These are phyloP conservation scores for Ctenopoma kingsleyae DNA, from an alignment of 2,797 vertebrate species.

Conservation along the genomic window DNA sequence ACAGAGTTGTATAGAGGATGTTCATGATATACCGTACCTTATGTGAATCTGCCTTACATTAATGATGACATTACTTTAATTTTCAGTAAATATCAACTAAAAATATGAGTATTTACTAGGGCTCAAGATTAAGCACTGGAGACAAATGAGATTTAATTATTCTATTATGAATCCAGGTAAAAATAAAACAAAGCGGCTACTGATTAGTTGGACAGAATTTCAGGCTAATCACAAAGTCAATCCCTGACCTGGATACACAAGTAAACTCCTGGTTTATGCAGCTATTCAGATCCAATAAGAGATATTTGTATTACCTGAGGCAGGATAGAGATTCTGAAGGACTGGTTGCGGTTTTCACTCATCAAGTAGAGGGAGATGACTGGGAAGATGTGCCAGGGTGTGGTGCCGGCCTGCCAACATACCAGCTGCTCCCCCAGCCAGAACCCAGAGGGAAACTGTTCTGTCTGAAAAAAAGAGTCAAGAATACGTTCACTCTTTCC, in stretches of 20 bases:
- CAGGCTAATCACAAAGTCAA: neutral
- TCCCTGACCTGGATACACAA: neutral
- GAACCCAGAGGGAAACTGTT: conserved; percentile 96
- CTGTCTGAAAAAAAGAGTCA: conserved; percentile 85
- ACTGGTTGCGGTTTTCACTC: conserved; percentile 97
- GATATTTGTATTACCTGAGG: conserved; percentile 89
- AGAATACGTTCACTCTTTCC: conserved; percentile 4
- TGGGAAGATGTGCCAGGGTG: conserved; percentile 98
- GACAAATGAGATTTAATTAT: neutral
- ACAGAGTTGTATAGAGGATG: neutral
- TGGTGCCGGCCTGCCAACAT: conserved; percentile 97
- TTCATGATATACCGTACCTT: neutral
- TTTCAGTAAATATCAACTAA: neutral
- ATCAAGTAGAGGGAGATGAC: conserved; percentile 97
- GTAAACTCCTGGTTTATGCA: neutral
- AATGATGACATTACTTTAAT: neutral
- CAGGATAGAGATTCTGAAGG: conserved; percentile 97
- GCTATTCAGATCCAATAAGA: neutral
- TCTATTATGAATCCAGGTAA: no score
- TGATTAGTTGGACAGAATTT: neutral
- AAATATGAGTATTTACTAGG: neutral
- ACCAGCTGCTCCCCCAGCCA: conserved; percentile 98
- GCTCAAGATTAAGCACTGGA: neutral
- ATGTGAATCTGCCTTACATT: neutral
- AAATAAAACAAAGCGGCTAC: neutral